A percentile compares a stretch with the other conserved stretches of the same genome.
These are phyloP conservation scores for Stichopus chloronotus DNA, from an alignment of 35 echinoderm and acorn worm genomes.

Conservation along the genomic window DNA sequence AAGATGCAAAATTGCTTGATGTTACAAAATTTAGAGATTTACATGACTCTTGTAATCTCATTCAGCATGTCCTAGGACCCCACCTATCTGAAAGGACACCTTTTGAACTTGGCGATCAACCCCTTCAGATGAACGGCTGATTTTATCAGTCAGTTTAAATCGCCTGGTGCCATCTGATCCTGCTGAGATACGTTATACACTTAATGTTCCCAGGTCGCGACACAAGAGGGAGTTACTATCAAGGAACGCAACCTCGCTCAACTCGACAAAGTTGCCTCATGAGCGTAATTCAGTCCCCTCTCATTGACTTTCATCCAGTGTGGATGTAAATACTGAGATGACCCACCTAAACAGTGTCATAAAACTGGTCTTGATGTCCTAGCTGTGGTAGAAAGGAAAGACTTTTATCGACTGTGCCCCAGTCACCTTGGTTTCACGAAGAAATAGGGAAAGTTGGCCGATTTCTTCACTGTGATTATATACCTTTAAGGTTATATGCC, in stretches of 20 bases:
- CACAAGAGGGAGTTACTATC: neutral
- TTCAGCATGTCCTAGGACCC: neutral
- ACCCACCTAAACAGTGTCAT: neutral
- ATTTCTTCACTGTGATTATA: neutral
- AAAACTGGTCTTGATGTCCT: neutral
- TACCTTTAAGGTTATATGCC: neutral
- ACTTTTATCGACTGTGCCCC: neutral
- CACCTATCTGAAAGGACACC: constrained; percentile 5
- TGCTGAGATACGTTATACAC: neutral
- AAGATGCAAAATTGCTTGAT: neutral
- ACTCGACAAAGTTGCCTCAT: neutral
- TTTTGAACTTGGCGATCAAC: constrained; percentile 19
- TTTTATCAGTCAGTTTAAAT: constrained; percentile 13
- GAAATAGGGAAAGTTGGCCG: neutral
- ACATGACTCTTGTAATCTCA: constrained; percentile 7
- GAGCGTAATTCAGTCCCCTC: neutral
- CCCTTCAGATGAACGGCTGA: neutral
- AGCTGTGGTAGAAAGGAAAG: neutral
- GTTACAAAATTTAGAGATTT: neutral
- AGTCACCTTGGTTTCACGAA: constrained; percentile 9
- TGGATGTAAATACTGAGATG: constrained; percentile 17
- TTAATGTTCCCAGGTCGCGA: neutral
- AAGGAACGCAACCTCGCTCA: neutral
- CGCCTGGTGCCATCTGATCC: constrained; percentile 13
- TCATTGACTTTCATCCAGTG: neutral